Percentiles rank a stretch among this genome's conserved stretches.
phyloP scores from a whole-genome alignment of 2,888 invertebrate species.

The Ptychoptera albimana region DNA sequence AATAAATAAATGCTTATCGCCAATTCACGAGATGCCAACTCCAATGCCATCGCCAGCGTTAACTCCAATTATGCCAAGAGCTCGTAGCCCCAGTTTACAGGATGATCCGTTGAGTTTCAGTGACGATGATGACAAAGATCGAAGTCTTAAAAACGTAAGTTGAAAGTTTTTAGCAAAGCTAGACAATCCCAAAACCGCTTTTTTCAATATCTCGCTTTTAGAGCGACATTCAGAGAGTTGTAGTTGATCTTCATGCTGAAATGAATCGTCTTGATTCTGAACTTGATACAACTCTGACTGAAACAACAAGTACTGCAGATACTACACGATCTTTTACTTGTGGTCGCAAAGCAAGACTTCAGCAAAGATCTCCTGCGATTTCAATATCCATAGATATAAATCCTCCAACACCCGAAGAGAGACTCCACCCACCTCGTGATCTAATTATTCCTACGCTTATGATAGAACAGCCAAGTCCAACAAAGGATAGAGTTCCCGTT shows the following conservation, averaged over 20 bases:
- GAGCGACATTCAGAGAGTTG: neutral
- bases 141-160: neutral
- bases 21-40: slow-evolving; percentile 61
- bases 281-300: slow-evolving; percentile 16
- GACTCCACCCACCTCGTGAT: slow-evolving; percentile 28
- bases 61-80: slow-evolving; percentile 43
- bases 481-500: slow-evolving; percentile 34
- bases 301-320: slow-evolving; percentile 16
- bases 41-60: slow-evolving; percentile 54
- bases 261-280: slow-evolving; percentile 12
- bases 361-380: slow-evolving; percentile 5
- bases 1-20: slow-evolving; percentile 62
- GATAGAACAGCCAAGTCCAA: slow-evolving; percentile 53
- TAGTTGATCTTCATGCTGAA: slow-evolving; percentile 5
- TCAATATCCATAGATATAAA: slow-evolving; percentile 18
- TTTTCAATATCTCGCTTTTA: neutral
- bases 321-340: slow-evolving; percentile 4
- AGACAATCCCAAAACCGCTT: neutral
- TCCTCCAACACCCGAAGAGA: slow-evolving; percentile 21
- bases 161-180: neutral
- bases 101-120: slow-evolving; percentile 26
- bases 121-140: slow-evolving; percentile 33
- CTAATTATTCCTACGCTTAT: slow-evolving; percentile 47
- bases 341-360: slow-evolving; percentile 5
- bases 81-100: slow-evolving; percentile 18